Evolutionary conservation across 2,888 invertebrate species (phyloP).

Genomic region (Phortica magna): DNA sequence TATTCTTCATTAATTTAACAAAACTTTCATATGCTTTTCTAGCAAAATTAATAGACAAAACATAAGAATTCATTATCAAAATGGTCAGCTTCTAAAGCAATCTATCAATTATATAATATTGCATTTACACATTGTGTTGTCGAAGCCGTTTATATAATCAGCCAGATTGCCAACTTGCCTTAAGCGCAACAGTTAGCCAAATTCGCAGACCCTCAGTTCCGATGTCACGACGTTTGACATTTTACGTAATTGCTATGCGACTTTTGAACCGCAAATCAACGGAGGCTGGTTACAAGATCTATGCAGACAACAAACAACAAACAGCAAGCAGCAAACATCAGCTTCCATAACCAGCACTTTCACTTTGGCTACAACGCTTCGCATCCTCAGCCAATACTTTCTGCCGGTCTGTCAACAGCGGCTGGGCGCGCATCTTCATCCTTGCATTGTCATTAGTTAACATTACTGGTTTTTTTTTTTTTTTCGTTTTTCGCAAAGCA

Average conservation of each 20-base stretch:
- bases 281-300: slow-evolving; percentile 13
- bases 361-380: slow-evolving; percentile 13
- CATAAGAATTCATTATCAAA: too few species aligned
- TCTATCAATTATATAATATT: too few species aligned
- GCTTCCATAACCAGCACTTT: slow-evolving; percentile 10
- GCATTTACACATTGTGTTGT: too few species aligned
- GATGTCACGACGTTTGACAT: slow-evolving; percentile 57
- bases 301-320: slow-evolving; percentile 23
- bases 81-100: too few species aligned
- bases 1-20: too few species aligned
- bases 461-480: background rate
- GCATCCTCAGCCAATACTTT: background rate
- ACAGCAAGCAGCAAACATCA: too few species aligned
- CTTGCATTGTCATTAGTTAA: background rate
- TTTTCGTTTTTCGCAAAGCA: background rate
- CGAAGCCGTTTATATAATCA: background rate
- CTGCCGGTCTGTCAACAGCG: background rate
- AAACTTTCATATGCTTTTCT: too few species aligned
- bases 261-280: slow-evolving; percentile 29
- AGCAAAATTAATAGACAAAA: too few species aligned
- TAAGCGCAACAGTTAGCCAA: background rate
- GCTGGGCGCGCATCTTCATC: slow-evolving; percentile 28
- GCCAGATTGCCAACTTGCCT: background rate
- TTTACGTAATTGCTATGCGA: slow-evolving; percentile 51
- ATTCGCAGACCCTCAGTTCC: background rate